Percentiles rank a stretch among this genome's conserved stretches.
Conservation (phyloP, 2,797 vertebrate genomes). For the Cichlasoma orientale region DNA sequence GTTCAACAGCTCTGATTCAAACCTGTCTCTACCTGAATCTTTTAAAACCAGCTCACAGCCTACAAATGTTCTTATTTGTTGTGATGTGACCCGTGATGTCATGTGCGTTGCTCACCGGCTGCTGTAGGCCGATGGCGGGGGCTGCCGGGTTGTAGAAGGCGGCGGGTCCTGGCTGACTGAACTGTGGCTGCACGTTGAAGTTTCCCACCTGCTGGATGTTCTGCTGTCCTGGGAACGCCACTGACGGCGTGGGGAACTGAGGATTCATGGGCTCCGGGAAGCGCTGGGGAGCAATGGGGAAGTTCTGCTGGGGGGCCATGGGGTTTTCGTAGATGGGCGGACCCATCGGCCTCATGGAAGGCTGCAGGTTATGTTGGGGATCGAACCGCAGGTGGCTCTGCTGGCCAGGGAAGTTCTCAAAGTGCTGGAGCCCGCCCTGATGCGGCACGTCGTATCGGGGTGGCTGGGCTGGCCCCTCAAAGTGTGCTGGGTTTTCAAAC, state of each 20-base stretch:
- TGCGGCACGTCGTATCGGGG: constrained; percentile 83
- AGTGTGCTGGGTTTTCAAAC: constrained; percentile 81
- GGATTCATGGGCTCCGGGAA: constrained; percentile 84
- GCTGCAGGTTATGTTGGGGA: constrained; percentile 71
- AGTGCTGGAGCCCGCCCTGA: constrained; percentile 82
- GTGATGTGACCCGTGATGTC: not conserved
- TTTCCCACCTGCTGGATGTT: constrained; percentile 82
- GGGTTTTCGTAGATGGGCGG: constrained; percentile 67
- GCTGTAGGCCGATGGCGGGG: constrained; percentile 75
- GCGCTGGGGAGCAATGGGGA: constrained; percentile 76
- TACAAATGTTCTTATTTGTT: not conserved
- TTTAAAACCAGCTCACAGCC: not conserved
- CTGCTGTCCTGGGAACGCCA: constrained; percentile 73
- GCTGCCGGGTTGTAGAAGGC: constrained; percentile 80
- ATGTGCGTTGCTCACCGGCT: constrained; percentile 81
- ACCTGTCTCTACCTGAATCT: not conserved
- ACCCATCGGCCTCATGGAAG: constrained; percentile 68
- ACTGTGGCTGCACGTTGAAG: constrained; percentile 87
- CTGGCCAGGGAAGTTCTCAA: constrained; percentile 84
- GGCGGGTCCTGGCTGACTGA: constrained; percentile 84
- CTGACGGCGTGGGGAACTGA: constrained; percentile 80
- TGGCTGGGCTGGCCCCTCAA: constrained; percentile 77
- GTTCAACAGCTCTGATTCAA: too few species aligned
- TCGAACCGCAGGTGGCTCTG: constrained; percentile 78
- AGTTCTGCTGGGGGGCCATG: constrained; percentile 77